Base-by-base conservation (phyloP, 2,113 vertebrate species). In the Gobius niger region DNA sequence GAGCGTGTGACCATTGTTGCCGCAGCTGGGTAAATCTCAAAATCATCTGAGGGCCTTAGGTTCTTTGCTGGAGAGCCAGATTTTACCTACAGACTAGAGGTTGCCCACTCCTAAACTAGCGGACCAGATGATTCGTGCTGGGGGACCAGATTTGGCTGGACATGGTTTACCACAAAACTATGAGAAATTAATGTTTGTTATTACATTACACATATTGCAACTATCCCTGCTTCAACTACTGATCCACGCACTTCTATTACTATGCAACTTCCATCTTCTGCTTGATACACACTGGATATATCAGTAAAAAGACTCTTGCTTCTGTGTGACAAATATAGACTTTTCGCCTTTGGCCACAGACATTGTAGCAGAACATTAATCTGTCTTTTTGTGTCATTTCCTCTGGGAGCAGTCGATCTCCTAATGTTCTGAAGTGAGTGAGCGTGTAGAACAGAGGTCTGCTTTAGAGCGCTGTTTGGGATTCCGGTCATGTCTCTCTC, bases 391-490 rank as follows among this genome's bases (percentile, higher is more conserved):
- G 14, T 60, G 57, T 44, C 0, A 3, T 15, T 16, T 60, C 40
- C 7, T 44, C 14, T 42, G 34, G 34, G 40, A 42, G 57, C 57
- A 16, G 57, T 42, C 14, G 9, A 60, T 60, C 40, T 42, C 8
- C 14, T 10, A 15, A 40, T 9, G 56, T 59, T 41, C 24, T 59
- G 57, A 60, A 60, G n/a, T 60, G 57, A 60, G 57, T n/a, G 34
- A 12, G 40, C 6, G 14, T 60, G 57, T 44, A 60, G 57, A 60
- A 60, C 57, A 60, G 57, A n/a, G 34, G 40, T 44, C 57, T n/a
- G 13, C 40, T 60, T 60, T 60, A 60, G 14, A 14, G 57, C 41
- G 7, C 13, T n/a, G 57, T 60, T 60, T 60, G 41, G 57, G 57
- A 60, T 60, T 60, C 57, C 15, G 15, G 34, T 42, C 57, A 14